A percentile compares a stretch with the other conserved stretches of the same genome.
These are phyloP conservation scores for Pollenia labialis DNA, from an alignment of 2,888 invertebrate genomes.

Conservation along the genomic window DNA sequence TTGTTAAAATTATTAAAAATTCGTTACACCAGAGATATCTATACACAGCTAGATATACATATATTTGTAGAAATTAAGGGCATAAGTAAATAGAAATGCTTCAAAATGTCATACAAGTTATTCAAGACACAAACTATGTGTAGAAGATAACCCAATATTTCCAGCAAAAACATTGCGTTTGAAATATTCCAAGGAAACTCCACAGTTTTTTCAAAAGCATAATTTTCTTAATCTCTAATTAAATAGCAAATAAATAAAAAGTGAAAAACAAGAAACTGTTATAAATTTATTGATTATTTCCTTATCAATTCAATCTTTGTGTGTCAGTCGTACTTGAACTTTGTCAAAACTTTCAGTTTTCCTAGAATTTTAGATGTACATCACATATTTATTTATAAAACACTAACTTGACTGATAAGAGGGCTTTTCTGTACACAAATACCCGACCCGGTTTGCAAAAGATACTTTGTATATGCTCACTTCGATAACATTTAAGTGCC, in stretches of 20 bases:
- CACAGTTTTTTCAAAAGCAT: conserved; percentile 5
- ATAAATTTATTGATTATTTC: conserved; percentile 30
- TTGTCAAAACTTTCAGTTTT: conserved; percentile 30
- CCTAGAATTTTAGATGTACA: conserved; percentile 19
- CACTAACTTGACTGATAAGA: conserved; percentile 48
- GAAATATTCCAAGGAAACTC: background rate
- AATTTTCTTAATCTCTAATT: conserved; percentile 1
- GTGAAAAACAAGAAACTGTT: background rate
- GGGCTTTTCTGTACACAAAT: background rate
- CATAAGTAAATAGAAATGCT: too few species aligned
- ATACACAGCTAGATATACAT: too few species aligned
- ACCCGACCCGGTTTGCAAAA: too few species aligned
- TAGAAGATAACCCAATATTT: too few species aligned
- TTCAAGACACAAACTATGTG: too few species aligned
- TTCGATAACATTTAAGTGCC: background rate
- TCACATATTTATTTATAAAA: conserved; percentile 20
- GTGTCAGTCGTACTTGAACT: conserved; percentile 54
- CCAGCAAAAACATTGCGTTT: too few species aligned
- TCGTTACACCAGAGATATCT: too few species aligned
- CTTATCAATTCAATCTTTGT: conserved; percentile 19
- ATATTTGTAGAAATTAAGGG: too few species aligned
- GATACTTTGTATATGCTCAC: background rate
- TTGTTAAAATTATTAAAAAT: too few species aligned
- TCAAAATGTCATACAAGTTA: too few species aligned
- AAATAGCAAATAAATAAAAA: conserved; percentile 16